Base-by-base conservation (phyloP, 2,113 vertebrate species). In the Calypte anna region DNA sequence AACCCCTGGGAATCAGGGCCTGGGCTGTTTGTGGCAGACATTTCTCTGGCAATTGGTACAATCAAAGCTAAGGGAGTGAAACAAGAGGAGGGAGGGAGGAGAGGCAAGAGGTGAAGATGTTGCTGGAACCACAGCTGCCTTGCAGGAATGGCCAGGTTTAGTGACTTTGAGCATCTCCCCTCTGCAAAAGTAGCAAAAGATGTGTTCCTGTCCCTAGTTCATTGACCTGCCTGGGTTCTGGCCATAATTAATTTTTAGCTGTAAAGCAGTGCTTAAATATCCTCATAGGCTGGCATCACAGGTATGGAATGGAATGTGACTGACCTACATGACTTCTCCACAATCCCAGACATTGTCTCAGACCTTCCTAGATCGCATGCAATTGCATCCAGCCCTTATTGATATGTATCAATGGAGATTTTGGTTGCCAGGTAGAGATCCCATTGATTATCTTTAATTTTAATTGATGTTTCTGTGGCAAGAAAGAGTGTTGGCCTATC, bases 391-490 rank as follows among this genome's bases (percentile, higher is more conserved):
- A 93, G 62, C 33, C 66, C 62, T 87, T 87, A 12, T 24, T 1
- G 6, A 67, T 21, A 27, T 6, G 66, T 69, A 57, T 91, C 78
- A 79, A 68, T 46, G 75, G 46, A 85, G 70, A 80, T 66, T 88
- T 82, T 69, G 12, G 51, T 82, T 85, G 38, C 51, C 31, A 51
- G 50, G 63, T 66, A 83, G 67, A 76, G 17, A 67, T 51, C 2
- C 69, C 58, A 94, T 95, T 86, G 82, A 88, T 85, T 91, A 14
- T 33, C 11, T 67, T 61, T 78, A n/a, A 78, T 89, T 62, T 58
- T 46, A 4, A 83, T 94, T 86, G 59, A 88, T 86, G 72, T 91
- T 94, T 61, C 88, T 87, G 69, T 66, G 59, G 85, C 46, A 82
- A 63, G 79, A 80, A 73, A 80, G 82, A 79, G 43, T 69, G 76